Conservation (phyloP, 2,888 invertebrate genomes). For the Phasia obesa region DNA sequence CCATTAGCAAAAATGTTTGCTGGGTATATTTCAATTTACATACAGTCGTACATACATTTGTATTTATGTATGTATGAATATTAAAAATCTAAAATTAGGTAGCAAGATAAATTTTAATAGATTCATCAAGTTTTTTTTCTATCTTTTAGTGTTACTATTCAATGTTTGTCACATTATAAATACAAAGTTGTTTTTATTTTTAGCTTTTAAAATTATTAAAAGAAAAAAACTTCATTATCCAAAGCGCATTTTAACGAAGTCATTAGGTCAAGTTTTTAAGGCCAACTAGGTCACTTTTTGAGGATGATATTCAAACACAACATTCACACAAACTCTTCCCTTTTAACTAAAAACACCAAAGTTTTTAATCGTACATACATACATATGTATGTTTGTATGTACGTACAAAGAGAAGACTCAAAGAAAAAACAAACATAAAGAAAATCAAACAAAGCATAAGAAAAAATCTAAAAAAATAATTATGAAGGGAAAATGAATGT, state of each 20-base stretch:
- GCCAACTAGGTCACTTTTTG: constrained; percentile 71
- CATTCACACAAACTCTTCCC: constrained; percentile 2
- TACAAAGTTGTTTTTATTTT: constrained; percentile 15
- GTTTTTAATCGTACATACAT: constrained; percentile 24
- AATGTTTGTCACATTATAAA: constrained; percentile 26
- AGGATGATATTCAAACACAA: constrained; percentile 43
- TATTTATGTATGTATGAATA: no score
- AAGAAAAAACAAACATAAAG: constrained; percentile 29
- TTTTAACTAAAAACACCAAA: constrained; percentile 38
- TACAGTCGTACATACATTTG: no score
- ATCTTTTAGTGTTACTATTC: no score
- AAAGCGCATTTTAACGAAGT: constrained; percentile 71
- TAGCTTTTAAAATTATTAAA: constrained; percentile 56
- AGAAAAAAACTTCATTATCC: constrained; percentile 66
- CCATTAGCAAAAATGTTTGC: no score
- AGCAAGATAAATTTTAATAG: constrained; percentile 51
- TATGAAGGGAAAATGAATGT: constrained; percentile 18
- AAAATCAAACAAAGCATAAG: constrained; percentile 36
- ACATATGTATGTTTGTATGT: no score
- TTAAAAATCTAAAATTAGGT: constrained; percentile 3
- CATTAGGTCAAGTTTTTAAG: constrained; percentile 73
- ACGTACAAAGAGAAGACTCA: constrained; percentile 3
- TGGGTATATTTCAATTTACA: no score
- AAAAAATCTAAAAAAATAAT: constrained; percentile 16
- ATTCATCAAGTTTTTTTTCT: constrained; percentile 26